phyloP scores from a whole-genome alignment of 1,140 invertebrate genomes.

The Latrodectus geometricus region DNA sequence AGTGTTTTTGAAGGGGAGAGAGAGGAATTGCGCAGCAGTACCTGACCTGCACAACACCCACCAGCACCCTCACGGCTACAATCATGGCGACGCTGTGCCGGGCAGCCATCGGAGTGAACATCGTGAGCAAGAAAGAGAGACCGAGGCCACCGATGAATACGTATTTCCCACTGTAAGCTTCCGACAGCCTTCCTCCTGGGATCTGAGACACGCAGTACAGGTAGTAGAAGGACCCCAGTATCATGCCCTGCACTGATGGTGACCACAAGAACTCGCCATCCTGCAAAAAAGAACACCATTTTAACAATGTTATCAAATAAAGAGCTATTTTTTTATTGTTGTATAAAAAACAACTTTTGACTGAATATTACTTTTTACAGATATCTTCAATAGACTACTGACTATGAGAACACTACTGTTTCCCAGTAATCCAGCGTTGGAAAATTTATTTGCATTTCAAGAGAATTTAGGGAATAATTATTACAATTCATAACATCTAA shows the following conservation, averaged over 20 bases:
- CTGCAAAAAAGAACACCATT: not conserved
- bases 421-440: too few relatives aligned
- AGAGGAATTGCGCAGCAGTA: not conserved
- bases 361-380: too few relatives aligned
- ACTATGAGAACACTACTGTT: too few relatives aligned
- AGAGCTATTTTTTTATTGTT: too few relatives aligned
- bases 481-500: too few relatives aligned
- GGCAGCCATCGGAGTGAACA: not conserved
- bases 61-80: not conserved
- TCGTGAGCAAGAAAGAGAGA: not conserved
- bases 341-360: too few relatives aligned
- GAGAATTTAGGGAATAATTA: too few relatives aligned
- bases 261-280: conserved; percentile 79
- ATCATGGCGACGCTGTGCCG: not conserved
- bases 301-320: too few relatives aligned
- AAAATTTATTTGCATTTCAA: too few relatives aligned
- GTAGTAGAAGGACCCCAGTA: conserved; percentile 95
- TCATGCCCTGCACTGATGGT: conserved; percentile 81
- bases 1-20: too few relatives aligned
- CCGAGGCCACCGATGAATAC: not conserved
- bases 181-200: conserved; percentile 96
- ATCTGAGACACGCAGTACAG: conserved; percentile 98
- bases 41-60: not conserved
- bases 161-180: conserved; percentile 69
- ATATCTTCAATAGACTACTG: too few relatives aligned